These are phyloP conservation scores for Lasius platythorax DNA, from an alignment of 2,888 invertebrate species.

Conservation along the genomic window DNA sequence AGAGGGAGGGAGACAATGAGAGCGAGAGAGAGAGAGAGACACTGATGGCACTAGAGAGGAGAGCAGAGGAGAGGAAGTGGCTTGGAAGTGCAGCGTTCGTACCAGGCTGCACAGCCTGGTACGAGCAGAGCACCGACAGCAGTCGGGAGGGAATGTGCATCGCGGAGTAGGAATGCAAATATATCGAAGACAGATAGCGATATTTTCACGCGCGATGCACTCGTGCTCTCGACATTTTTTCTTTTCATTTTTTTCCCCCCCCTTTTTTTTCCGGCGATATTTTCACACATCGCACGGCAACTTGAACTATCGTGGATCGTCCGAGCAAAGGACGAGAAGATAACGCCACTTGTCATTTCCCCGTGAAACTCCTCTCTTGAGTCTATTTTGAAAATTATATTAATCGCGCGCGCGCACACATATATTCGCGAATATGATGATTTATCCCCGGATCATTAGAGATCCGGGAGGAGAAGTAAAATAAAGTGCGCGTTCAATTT, in stretches of 20 bases:
- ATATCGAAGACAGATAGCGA: slow-evolving; percentile 56
- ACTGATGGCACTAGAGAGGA: slow-evolving; percentile 49
- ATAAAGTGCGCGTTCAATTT: not conserved
- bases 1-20: slow-evolving; percentile 33
- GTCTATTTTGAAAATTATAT: slow-evolving; percentile 14
- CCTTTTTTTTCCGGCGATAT: not conserved
- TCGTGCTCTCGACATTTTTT: slow-evolving; percentile 35
- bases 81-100: slow-evolving; percentile 81
- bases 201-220: slow-evolving; percentile 40
- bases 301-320: not conserved
- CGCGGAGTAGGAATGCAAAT: slow-evolving; percentile 52
- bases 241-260: not conserved
- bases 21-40: slow-evolving; percentile 39
- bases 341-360: not conserved
- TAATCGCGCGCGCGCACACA: not conserved
- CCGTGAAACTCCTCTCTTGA: not conserved
- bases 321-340: not conserved
- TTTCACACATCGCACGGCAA: not conserved
- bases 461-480: not conserved
- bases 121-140: slow-evolving; percentile 73
- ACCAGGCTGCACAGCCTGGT: slow-evolving; percentile 84
- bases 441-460: not conserved
- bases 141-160: slow-evolving; percentile 63
- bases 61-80: slow-evolving; percentile 53
- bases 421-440: not conserved